Percentiles rank a stretch among this genome's conserved stretches.
Conservation (phyloP, 23 tunicate species). For the Oikopleura dioica region DNA sequence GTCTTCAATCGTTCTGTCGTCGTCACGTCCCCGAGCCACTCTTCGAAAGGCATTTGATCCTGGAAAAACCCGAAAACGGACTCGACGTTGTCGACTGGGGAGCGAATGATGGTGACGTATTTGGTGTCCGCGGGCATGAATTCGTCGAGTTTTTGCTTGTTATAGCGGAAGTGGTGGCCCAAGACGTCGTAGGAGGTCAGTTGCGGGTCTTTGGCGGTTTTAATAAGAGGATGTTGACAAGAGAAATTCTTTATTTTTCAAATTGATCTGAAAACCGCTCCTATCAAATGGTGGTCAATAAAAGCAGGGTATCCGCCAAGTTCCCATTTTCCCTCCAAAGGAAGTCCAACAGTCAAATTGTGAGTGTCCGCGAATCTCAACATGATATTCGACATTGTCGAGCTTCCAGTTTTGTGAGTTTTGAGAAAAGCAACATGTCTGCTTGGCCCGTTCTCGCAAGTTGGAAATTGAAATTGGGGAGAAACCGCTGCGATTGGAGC, state of each 20-base stretch:
- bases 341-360: slow-evolving; percentile 75
- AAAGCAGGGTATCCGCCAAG: slow-evolving; percentile 94
- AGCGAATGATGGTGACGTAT: slow-evolving; percentile 82
- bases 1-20: slow-evolving; percentile 61
- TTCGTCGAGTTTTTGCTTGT: neutral
- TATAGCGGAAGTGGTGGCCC: slow-evolving; percentile 86
- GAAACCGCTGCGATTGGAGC: no score
- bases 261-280: no score
- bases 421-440: slow-evolving; percentile 84
- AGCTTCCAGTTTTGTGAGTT: slow-evolving; percentile 92
- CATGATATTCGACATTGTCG: slow-evolving; percentile 99
- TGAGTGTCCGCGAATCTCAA: slow-evolving; percentile 92
- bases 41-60: slow-evolving; percentile 95
- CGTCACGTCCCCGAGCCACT: slow-evolving; percentile 59
- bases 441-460: slow-evolving; percentile 22
- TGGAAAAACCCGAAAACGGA: slow-evolving; percentile 96
- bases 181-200: slow-evolving; percentile 66
- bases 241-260: no score
- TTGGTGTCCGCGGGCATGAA: slow-evolving; percentile 2
- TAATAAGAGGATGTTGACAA: no score
- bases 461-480: no score
- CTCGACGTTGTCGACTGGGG: slow-evolving; percentile 97
- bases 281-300: slow-evolving; percentile 76
- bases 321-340: slow-evolving; percentile 87
- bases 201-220: slow-evolving; percentile 72